Evolutionary conservation across 2,888 invertebrate species (phyloP).

Genomic region (Acanthosepion lycidas): DNA sequence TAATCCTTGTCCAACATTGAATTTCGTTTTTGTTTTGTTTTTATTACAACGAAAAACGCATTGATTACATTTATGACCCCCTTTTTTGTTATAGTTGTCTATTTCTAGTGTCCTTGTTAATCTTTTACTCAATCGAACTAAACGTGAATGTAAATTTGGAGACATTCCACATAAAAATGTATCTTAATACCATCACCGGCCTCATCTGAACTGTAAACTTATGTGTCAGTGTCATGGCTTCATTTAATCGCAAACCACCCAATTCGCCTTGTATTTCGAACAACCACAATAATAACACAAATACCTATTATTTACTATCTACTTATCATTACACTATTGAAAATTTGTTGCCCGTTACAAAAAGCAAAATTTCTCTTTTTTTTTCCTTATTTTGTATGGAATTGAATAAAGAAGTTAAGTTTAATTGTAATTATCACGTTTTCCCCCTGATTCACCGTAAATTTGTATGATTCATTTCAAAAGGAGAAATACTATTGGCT

Average conservation of each 20-base stretch:
- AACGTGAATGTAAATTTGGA: not conserved
- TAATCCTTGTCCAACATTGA: not conserved
- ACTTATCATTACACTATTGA: not conserved
- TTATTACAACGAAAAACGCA: not conserved
- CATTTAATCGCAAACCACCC: not conserved
- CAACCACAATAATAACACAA: not conserved
- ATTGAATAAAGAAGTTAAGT: not conserved
- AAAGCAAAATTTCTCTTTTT: not conserved
- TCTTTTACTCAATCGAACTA: not conserved
- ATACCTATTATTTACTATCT: not conserved
- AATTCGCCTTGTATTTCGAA: not conserved
- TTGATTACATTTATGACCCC: not conserved
- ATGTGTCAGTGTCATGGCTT: not conserved
- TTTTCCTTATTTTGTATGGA: not conserved
- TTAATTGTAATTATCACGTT: slow-evolving; percentile 18
- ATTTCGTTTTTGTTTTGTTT: not conserved
- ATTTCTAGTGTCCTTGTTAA: not conserved
- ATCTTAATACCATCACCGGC: not conserved
- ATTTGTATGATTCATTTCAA: slow-evolving; percentile 9
- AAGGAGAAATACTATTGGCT: slow-evolving; percentile 22
- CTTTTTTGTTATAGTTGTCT: not conserved
- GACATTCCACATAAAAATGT: not conserved
- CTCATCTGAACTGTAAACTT: not conserved
- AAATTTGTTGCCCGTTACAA: not conserved
- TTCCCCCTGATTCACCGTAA: not conserved